Conservation (phyloP, 1,140 invertebrate genomes). For the Ceratina australensis region DNA sequence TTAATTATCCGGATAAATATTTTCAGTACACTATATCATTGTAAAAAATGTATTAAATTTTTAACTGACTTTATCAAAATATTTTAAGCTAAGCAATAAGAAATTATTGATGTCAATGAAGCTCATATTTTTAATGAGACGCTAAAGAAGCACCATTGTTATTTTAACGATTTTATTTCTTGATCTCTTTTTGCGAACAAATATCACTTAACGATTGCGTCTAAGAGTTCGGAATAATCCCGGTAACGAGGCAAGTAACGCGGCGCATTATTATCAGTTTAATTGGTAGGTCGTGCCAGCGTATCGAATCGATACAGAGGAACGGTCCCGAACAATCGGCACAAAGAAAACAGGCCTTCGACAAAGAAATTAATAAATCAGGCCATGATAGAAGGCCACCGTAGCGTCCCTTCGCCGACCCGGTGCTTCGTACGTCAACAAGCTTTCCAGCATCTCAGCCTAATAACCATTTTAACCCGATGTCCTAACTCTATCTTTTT, state of each 20-base stretch:
- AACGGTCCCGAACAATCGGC: neutral
- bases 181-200: neutral
- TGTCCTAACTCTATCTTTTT: conserved; percentile 6
- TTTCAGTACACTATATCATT: too few relatives aligned
- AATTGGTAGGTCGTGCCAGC: conserved; percentile 52
- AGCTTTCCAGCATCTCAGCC: conserved; percentile 51
- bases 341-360: conserved; percentile 25
- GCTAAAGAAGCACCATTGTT: neutral
- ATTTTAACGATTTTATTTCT: neutral
- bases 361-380: conserved; percentile 61
- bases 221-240: conserved; percentile 7
- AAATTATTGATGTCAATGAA: too few relatives aligned
- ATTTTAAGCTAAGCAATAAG: too few relatives aligned
- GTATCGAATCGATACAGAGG: conserved; percentile 32
- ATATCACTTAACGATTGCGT: conserved; percentile 43
- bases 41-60: too few relatives aligned
- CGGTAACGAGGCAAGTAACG: conserved; percentile 56
- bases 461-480: conserved; percentile 50
- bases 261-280: conserved; percentile 55
- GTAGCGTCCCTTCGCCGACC: conserved; percentile 49
- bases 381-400: conserved; percentile 29
- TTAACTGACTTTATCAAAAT: too few relatives aligned
- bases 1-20: too few relatives aligned
- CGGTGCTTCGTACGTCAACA: conserved; percentile 47
- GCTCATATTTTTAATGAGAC: too few relatives aligned